Conservation (phyloP, 2,797 vertebrate genomes). For the Xenops minutus region DNA sequence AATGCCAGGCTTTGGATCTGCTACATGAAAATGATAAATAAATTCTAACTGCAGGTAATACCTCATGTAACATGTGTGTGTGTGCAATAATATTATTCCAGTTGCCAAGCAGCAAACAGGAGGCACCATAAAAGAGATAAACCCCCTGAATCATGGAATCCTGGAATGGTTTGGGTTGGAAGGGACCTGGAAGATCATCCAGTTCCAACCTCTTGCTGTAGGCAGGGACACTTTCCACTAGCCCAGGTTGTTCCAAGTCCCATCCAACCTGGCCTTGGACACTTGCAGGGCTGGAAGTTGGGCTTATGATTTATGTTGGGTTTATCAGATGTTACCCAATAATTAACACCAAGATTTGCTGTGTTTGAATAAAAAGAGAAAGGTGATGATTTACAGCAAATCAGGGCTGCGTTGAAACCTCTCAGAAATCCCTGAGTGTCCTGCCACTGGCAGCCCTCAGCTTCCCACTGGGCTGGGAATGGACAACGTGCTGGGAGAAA, state of each 20-base stretch:
- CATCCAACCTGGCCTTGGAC: rapidly evolving
- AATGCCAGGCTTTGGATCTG: neutral
- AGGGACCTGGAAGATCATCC: neutral
- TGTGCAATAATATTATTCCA: slow-evolving; percentile 1
- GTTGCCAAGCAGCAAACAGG: slow-evolving; percentile 29
- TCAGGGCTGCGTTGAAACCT: neutral
- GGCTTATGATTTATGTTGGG: neutral
- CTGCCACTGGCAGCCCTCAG: neutral
- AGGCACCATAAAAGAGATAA: slow-evolving; percentile 1
- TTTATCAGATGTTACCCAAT: neutral
- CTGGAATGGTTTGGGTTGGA: neutral
- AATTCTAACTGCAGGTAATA: slow-evolving; percentile 3
- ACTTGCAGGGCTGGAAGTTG: neutral
- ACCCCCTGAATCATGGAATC: neutral
- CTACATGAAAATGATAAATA: neutral
- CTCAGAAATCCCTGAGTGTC: neutral
- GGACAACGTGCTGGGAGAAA: neutral
- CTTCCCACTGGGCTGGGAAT: neutral
- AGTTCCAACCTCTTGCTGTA: neutral
- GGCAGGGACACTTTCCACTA: neutral
- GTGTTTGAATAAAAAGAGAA: neutral
- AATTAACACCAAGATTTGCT: neutral
- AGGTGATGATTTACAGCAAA: neutral
- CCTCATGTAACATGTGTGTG: neutral
- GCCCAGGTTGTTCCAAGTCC: neutral